Base-by-base conservation (phyloP, 2,888 invertebrate species). In the Macropis europaea region DNA sequence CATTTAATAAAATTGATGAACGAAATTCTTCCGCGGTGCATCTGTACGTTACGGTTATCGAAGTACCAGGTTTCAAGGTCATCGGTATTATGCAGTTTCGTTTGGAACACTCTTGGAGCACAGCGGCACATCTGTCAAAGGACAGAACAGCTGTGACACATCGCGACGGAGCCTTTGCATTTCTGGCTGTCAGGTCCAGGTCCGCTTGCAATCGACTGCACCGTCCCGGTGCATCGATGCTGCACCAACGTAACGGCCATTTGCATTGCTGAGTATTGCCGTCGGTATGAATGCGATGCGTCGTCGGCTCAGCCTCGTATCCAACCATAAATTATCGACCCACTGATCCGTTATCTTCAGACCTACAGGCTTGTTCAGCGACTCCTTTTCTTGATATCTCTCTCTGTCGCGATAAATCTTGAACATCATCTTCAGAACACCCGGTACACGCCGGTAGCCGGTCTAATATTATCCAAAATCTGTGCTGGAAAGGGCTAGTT, bases 251-350 rank as follows among this genome's bases (percentile, higher is more conserved):
- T 50, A 43, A 68, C 63, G 59, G 52, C 57, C 72, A 81, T 75
- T 81, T 81, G 78, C 78, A 78, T 76, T 48, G 62, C 67, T 47
- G 60, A 70, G 69, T 45, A 53, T 17, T 15, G 59, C 40, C 22
- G 40, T 11, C 32, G 54, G 68, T 62, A 69, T 67, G 69, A 72
- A 79, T 60, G 54, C 64, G 48, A 76, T 45, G 60, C 64, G 56
- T 60, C 60, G 57, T 50, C 60, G 62, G 48, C 42, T 57, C 53
- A 28, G 38, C 17, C 15, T 66, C 40, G 52, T 57, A 67, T 30
- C 40, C 56, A 32, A 17, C 59, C 59, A 64, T 74, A 77, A 66
- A 80, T 79, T 59, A 68, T 34, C 30, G 45, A 32, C 7, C 57
- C 42, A 17, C 40, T 34, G 68, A 73, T 77, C 47, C 34, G 63